Percentiles rank a stretch among this genome's conserved stretches.
Evolutionary conservation across 2,888 invertebrate species (phyloP).

Genomic region (Lissocephala sabroskyi): DNA sequence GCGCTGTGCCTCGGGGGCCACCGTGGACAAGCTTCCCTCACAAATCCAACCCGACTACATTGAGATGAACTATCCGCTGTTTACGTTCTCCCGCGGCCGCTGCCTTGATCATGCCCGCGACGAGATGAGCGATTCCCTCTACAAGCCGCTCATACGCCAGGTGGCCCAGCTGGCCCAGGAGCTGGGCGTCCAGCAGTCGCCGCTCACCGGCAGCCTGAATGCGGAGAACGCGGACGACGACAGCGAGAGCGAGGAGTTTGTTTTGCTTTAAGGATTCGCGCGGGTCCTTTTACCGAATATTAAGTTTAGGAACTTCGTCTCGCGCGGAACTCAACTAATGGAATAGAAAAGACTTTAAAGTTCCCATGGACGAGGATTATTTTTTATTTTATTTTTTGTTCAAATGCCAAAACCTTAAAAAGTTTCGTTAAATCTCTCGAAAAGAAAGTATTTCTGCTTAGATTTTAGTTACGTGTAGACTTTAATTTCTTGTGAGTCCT

Average conservation of each 20-base stretch:
- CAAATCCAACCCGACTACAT: slow-evolving; percentile 34
- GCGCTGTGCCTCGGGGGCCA: slow-evolving; percentile 63
- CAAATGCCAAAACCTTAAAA: no score
- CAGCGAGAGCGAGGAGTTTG: slow-evolving; percentile 83
- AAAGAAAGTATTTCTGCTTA: no score
- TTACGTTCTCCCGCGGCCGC: slow-evolving; percentile 84
- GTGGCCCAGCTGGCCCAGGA: slow-evolving; percentile 75
- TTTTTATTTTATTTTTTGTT: no score
- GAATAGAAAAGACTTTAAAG: no score
- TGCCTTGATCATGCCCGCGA: slow-evolving; percentile 74
- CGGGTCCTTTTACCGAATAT: no score
- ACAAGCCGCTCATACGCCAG: slow-evolving; percentile 75
- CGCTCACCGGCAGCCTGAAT: slow-evolving; percentile 26
- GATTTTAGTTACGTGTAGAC: no score
- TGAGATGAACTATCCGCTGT: slow-evolving; percentile 83
- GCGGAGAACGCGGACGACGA: slow-evolving; percentile 75
- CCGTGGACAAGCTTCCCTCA: slow-evolving; percentile 40
- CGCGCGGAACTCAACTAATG: no score
- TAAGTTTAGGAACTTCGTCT: no score
- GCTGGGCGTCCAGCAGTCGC: slow-evolving; percentile 67
- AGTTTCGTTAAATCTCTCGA: no score
- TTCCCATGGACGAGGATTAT: no score
- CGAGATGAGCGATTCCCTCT: slow-evolving; percentile 71
- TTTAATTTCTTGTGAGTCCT: no score
- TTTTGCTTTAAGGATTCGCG: slow-evolving; percentile 74